These are phyloP conservation scores for Erythrocercus mccallii DNA, from an alignment of 2,113 vertebrate genomes.

Conservation along the genomic window DNA sequence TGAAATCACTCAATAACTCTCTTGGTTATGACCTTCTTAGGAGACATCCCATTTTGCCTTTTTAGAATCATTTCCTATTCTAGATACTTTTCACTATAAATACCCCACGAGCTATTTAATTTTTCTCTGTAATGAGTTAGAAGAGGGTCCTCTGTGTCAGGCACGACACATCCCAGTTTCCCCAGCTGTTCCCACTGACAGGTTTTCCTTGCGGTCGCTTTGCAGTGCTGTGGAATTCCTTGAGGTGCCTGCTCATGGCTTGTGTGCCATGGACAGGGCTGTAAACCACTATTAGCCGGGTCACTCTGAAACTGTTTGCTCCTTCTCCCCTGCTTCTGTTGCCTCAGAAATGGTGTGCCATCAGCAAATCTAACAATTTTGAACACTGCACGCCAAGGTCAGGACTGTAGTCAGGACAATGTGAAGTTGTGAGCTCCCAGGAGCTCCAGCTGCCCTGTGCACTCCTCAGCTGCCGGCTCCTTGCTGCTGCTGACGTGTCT, in stretches of 20 bases:
- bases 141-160: not conserved
- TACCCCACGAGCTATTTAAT: not conserved
- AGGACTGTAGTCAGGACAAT: not conserved
- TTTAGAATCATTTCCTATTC: not conserved
- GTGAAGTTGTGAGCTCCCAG: not conserved
- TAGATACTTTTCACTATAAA: not conserved
- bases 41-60: not conserved
- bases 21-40: not conserved
- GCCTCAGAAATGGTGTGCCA: not conserved
- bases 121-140: not conserved
- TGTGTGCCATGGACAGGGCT: not conserved
- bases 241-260: not conserved
- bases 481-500: not conserved
- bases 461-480: not conserved
- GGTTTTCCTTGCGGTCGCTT: not conserved
- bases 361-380: not conserved
- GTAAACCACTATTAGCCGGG: not conserved
- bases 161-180: not conserved
- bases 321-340: not conserved
- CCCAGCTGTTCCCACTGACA: rapidly evolving
- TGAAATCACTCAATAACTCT: not conserved
- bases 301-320: not conserved
- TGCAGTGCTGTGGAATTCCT: not conserved
- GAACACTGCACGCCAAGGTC: not conserved
- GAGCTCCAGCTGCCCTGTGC: not conserved